Evolutionary conservation across 2,797 vertebrate genomes (phyloP), one percentile per base, ranked within the genome.

Genomic region (Paedocypris micromegethes): DNA sequence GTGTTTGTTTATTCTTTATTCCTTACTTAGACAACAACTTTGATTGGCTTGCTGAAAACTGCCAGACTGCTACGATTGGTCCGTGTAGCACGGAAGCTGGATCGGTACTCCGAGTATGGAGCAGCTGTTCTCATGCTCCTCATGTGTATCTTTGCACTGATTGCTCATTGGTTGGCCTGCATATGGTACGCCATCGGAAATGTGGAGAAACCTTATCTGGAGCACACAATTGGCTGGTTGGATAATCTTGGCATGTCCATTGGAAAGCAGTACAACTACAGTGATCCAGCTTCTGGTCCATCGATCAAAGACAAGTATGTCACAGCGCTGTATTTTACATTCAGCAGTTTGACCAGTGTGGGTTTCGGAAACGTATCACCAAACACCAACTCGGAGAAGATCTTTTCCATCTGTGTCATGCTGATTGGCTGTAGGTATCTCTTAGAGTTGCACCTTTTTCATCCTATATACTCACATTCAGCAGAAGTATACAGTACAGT

Each of bases 151-250:
- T 99, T 99, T 79, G 97, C 97, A 52, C 88, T 99, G 52, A 99
- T 98, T 78, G 97, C 97, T 59, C 97, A 99, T 75, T 99, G 97
- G 97, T 82, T 99, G 82, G 97, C 97, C 81, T 99, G 97, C 83
- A 99, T 99, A 85, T 99, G 97, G 97, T 99, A 99, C 74, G 97
- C 97, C 59, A 98, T 99, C 23, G 97, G 96, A 73, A 99, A 98
- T 43, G 94, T 99, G 78, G 97, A 99, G 86, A 93, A 93, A 80
- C 93, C 93, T 41, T 99, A 98, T 82, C 84, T 98, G 86, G 89
- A 93, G 80, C 92, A 96, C 81, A 98, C 98, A 83, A 99, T 98
- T 42, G 96, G 97, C 80, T 99, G 97, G 97, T 80, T 99, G 87
- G 94, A 99, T 86, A 95, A 96, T 81, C 87, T 99, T 77, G 97